These are phyloP conservation scores for Colossoma macropomum DNA, from an alignment of 2,113 vertebrate genomes.

Conservation along the genomic window DNA sequence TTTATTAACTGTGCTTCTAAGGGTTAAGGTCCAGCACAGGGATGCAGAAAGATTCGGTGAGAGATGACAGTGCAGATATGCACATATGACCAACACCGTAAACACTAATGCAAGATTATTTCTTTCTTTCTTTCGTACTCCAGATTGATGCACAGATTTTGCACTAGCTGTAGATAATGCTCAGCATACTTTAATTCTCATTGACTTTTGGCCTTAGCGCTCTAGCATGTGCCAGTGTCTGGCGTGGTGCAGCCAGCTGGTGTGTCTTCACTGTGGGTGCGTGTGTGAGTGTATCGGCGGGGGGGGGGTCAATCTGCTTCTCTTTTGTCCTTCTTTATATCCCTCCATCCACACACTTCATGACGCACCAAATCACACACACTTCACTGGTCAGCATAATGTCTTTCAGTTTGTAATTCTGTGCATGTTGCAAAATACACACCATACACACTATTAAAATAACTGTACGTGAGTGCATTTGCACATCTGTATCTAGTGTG, in stretches of 20 bases:
- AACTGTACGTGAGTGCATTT: not conserved
- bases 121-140: not conserved
- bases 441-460: no score
- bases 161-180: not conserved
- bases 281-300: not conserved
- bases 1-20: no score
- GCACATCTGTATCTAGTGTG: not conserved
- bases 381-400: not conserved
- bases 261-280: not conserved
- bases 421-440: no score
- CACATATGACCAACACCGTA: no score
- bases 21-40: no score
- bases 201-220: not conserved
- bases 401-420: no score
- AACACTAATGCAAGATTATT: no score
- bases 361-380: no score
- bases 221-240: slow-evolving; percentile 55
- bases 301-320: slow-evolving; percentile 31
- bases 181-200: slow-evolving; percentile 2
- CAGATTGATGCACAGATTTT: slow-evolving; percentile 1
- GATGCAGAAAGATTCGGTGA: no score
- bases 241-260: slow-evolving; percentile 72
- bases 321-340: not conserved
- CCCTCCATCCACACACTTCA: not conserved
- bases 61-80: no score